These are phyloP conservation scores for Euplagia quadripunctaria DNA, from an alignment of 2,888 invertebrate genomes.

Conservation along the genomic window DNA sequence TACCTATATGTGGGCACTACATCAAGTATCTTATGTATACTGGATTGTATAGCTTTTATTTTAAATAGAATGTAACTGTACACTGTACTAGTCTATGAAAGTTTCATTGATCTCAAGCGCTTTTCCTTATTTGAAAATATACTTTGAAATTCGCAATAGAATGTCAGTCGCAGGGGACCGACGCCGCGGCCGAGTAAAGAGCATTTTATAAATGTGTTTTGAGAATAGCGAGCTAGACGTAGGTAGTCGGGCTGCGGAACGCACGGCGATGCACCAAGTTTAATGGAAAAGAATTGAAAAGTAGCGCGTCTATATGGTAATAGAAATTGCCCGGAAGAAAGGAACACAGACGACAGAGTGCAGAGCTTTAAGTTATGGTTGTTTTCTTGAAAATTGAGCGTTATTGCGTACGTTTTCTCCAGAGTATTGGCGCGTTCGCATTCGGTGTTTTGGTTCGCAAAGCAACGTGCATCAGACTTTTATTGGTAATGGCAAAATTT, in stretches of 20 bases:
- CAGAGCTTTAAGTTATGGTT: slow-evolving; percentile 84
- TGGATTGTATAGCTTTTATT: slow-evolving; percentile 38
- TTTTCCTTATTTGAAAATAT: slow-evolving; percentile 78
- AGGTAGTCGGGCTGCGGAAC: slow-evolving; percentile 72
- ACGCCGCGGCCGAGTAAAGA: slow-evolving; percentile 79
- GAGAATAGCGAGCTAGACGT: slow-evolving; percentile 76
- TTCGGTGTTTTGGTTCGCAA: slow-evolving; percentile 52
- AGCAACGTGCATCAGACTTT: slow-evolving; percentile 59
- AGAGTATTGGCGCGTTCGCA: slow-evolving; percentile 62
- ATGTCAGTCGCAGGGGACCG: slow-evolving; percentile 82
- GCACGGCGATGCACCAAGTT: slow-evolving; percentile 85
- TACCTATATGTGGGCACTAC: no score
- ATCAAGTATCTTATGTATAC: slow-evolving; percentile 33
- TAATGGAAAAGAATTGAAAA: slow-evolving; percentile 88
- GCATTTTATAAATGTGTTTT: slow-evolving; percentile 86
- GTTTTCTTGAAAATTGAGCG: slow-evolving; percentile 85
- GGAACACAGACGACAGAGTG: slow-evolving; percentile 84
- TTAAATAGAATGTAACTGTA: slow-evolving; percentile 58
- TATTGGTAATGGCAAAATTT: slow-evolving; percentile 73
- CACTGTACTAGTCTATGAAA: slow-evolving; percentile 61
- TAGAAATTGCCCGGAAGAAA: slow-evolving; percentile 87
- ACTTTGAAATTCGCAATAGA: slow-evolving; percentile 83
- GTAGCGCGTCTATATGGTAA: slow-evolving; percentile 87
- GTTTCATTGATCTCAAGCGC: slow-evolving; percentile 75
- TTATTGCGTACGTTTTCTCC: slow-evolving; percentile 79